Base-by-base conservation (phyloP, 2,113 vertebrate species). In the Cochlearius cochlearius region DNA sequence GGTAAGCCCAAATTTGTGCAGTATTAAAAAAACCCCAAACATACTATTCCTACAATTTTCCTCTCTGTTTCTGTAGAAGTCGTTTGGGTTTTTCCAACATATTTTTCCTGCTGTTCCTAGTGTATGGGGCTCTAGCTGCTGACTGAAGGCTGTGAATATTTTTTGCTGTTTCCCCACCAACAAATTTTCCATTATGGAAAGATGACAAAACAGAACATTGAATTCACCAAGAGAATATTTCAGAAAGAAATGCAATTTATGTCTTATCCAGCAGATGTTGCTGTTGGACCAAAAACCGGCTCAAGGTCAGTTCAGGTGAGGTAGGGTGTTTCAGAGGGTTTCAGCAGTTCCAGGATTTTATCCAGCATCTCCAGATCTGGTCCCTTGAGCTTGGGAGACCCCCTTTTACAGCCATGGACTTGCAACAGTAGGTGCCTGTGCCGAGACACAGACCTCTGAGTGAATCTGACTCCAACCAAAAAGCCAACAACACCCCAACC, bases 201-300 rank as follows among this genome's bases (percentile, higher is more conserved):
- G 32, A 19, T 30, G 64, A 66, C 29, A 39, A 75, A 71, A 47
- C 15, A 41, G 67, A 59, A 32, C 15, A 6, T 8, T 9, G 69
- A 45, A 47, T 64, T 78, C 36, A 38, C 32, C 7, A 10, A 36
- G 19, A 36, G n/a, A 18, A 0, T 0, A 16, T 59, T 83, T 89
- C 26, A 58, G 80, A 47, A 88, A 67, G 49, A 41, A 2, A 0
- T 74, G 93, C 75, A 92, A 18, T 93, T 86, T 71, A 26, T 4
- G 2, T 64, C 13, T 49, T 90, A 36, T 39, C 95, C 97, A 97
- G 94, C 76, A 98, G 97, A 88, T 97, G 97, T 60, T 66, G 93
- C 91, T 94, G n/a, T 95, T 93, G 94, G 68, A 95, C 83, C 47
- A 30, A 68, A 75, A 84, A 75, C 1, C 0, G 2, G 23, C 22